Evolutionary conservation across 1,140 invertebrate genomes (phyloP).

Genomic region (Ips typographus): DNA sequence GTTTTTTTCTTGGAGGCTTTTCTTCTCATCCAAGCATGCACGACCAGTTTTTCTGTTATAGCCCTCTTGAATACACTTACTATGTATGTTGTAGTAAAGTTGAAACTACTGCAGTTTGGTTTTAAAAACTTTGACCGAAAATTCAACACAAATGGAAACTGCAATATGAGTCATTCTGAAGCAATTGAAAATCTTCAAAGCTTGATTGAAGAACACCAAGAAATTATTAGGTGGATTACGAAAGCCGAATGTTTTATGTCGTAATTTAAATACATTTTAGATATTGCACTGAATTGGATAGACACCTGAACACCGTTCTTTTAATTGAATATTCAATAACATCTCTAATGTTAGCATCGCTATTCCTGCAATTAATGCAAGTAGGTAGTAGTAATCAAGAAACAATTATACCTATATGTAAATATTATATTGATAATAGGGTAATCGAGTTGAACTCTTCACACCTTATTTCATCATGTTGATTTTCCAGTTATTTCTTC

Average conservation of each 20-base stretch:
- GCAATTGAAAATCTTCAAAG: not conserved
- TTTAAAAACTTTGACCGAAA: not conserved
- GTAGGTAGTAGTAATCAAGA: not conserved
- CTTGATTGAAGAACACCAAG: not conserved
- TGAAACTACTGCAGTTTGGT: not conserved
- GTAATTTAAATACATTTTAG: not conserved
- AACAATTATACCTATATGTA: not conserved
- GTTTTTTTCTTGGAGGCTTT: not conserved
- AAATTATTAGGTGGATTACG: slow-evolving; percentile 1
- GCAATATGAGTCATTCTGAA: not conserved
- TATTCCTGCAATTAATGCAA: slow-evolving; percentile 3
- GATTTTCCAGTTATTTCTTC: not conserved
- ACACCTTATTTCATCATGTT: not conserved
- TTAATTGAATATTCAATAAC: slow-evolving; percentile 8
- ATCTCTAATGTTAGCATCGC: slow-evolving; percentile 9
- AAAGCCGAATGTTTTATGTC: not conserved
- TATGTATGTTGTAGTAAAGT: slow-evolving; percentile 4
- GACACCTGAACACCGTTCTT: not conserved
- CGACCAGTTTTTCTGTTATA: not conserved
- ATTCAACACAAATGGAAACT: not conserved
- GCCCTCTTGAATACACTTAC: not conserved
- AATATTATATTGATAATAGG: not conserved
- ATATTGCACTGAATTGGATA: not conserved
- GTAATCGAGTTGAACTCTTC: not conserved
- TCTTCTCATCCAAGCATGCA: not conserved